These are phyloP conservation scores for Myathropa florea DNA, from an alignment of 2,888 invertebrate genomes.

Conservation along the genomic window DNA sequence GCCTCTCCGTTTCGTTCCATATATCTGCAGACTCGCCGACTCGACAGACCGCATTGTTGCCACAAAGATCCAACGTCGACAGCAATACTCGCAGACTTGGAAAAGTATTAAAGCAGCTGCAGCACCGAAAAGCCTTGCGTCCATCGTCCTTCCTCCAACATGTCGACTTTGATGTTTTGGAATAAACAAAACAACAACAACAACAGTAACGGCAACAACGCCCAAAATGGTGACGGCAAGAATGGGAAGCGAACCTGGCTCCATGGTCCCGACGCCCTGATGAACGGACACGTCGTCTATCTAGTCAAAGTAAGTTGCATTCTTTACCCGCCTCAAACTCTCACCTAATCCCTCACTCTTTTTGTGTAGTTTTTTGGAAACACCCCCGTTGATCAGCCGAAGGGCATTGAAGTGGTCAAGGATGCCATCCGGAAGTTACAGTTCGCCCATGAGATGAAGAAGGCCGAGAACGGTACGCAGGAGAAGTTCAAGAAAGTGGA, in stretches of 20 bases:
- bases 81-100: slow-evolving; percentile 17
- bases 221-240: slow-evolving; percentile 79
- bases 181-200: slow-evolving; percentile 82
- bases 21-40: slow-evolving; percentile 37
- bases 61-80: neutral
- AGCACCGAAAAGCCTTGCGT: neutral
- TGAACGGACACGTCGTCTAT: slow-evolving; percentile 97
- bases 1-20: slow-evolving; percentile 1
- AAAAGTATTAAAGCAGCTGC: slow-evolving; percentile 29
- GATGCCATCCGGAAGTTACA: slow-evolving; percentile 98
- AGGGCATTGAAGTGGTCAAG: slow-evolving; percentile 98
- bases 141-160: slow-evolving; percentile 72
- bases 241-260: slow-evolving; percentile 89
- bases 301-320: slow-evolving; percentile 92
- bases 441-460: slow-evolving; percentile 95
- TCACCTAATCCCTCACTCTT: neutral
- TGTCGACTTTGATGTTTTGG: slow-evolving; percentile 86
- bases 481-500: slow-evolving; percentile 95
- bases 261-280: slow-evolving; percentile 95
- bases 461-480: slow-evolving; percentile 89
- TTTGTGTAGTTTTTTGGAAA: slow-evolving; percentile 92
- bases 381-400: slow-evolving; percentile 96
- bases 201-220: slow-evolving; percentile 77
- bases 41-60: slow-evolving; percentile 5
- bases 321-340: neutral